phyloP scores from a whole-genome alignment of 2,113 vertebrate genomes.

The Aleadryas rufinucha region DNA sequence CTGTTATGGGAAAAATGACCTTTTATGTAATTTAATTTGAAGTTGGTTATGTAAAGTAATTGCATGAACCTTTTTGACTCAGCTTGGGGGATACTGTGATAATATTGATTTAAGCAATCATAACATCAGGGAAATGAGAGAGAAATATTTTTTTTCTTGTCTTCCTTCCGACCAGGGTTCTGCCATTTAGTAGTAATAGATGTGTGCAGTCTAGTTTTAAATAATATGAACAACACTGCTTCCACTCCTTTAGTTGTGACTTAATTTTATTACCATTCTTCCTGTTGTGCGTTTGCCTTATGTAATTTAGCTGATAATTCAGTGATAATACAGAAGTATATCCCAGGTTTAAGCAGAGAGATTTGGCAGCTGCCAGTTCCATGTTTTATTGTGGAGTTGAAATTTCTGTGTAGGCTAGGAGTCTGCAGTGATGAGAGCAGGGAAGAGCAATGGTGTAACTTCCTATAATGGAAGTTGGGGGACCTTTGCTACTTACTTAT shows the following conservation, averaged over 20 bases:
- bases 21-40: constrained; percentile 68
- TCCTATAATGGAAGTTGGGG: background rate
- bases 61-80: constrained; percentile 57
- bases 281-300: background rate
- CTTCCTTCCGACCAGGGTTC: background rate
- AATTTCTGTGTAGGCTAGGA: background rate
- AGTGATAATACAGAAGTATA: background rate
- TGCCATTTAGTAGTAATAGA: background rate
- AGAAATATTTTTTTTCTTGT: constrained; percentile 10
- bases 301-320: background rate
- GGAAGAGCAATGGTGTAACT: background rate
- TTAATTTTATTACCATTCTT: background rate
- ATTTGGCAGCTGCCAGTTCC: background rate
- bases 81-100: constrained; percentile 60
- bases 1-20: constrained; percentile 48
- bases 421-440: background rate
- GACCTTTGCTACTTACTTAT: background rate
- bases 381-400: background rate
- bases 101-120: constrained; percentile 70
- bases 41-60: constrained; percentile 62
- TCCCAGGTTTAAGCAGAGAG: background rate
- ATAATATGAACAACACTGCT: background rate
- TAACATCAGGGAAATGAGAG: constrained; percentile 58
- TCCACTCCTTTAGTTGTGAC: background rate
- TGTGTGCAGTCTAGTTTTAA: background rate